Base-by-base conservation (phyloP, 2,888 invertebrate genomes). In the Erannis defoliaria region DNA sequence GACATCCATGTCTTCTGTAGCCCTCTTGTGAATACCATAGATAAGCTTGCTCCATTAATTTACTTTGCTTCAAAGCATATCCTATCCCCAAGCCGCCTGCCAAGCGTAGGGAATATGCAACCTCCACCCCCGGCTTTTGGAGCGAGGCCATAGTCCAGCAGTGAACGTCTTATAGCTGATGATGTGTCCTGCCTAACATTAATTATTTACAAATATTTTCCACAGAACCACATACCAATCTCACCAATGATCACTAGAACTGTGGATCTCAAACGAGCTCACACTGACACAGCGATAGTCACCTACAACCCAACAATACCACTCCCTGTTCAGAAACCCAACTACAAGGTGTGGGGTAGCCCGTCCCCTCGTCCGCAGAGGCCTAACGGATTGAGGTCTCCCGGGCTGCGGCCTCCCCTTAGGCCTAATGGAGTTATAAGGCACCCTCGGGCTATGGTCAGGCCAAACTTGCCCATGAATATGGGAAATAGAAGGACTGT, bases 241-340 rank as follows among this genome's bases (percentile, higher is more conserved):
- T 73, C 74, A 4, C 69, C 70, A 0, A 51, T 67, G 2, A 74
- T 81, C 21, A 78, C 69, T 1, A 70, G 81, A 48, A 79, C 76
- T 0, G 65, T 80, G 19, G 72, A 81, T 64, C 65, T 77, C 40
- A 71, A 55, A 9, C 63, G 71, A 0, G 29, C 45, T 5, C 51
- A 12, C 19, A 19, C n/a, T 4, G 45, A 26, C 48, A 59, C 45
- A 18, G 42, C 26, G 9, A 50, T 45, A 1, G 31, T 46, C 14
- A 21, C 14, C 1, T 45, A 16, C 49, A 9, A 60, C 18, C 45
- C 42, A 6, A 5, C 23, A 5, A 6, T 45, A 9, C 54, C 57
- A 9, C 29, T 38, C 9, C 40, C 37, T 2, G 9, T 4, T 2
- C 29, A 16, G 6, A 23, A 21, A 18, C 9, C 37, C 4, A 26